A percentile compares a stretch with the other conserved stretches of the same genome.
Evolutionary conservation across 2,888 invertebrate genomes (phyloP).

Genomic region (Leucophora obtusa): DNA sequence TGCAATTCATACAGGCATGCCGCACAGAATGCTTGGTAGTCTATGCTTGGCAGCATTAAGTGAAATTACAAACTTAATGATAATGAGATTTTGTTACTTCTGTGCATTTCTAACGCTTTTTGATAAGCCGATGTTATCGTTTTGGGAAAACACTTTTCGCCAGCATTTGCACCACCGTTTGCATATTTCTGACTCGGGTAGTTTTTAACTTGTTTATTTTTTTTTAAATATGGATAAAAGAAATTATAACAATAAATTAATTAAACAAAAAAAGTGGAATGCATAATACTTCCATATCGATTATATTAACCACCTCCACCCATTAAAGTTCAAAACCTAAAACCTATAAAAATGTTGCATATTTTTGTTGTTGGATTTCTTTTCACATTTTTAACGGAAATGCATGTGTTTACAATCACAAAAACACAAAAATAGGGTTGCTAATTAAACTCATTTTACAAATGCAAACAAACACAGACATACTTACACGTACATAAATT

Average conservation of each 20-base stretch:
- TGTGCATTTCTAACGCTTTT: no score
- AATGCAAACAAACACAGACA: constrained; percentile 10
- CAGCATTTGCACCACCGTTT: no score
- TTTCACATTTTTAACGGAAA: constrained; percentile 29
- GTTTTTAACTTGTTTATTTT: no score
- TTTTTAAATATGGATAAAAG: not conserved
- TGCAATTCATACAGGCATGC: no score
- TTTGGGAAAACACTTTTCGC: no score
- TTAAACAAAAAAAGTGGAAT: not conserved
- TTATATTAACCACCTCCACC: constrained; percentile 3
- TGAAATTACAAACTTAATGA: no score
- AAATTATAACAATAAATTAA: not conserved
- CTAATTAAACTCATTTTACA: constrained; percentile 61
- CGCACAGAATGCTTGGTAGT: no score
- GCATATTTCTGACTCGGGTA: no score
- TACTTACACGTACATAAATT: not conserved
- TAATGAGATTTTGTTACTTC: no score
- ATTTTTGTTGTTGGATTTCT: constrained; percentile 18
- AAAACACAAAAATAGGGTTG: constrained; percentile 52
- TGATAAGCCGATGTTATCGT: no score
- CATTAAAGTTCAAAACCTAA: constrained; percentile 1
- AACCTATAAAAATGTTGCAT: constrained; percentile 25
- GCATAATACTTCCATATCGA: constrained; percentile 7
- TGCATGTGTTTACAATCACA: constrained; percentile 46
- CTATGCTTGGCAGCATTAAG: no score